A percentile compares a stretch with the other conserved stretches of the same genome.
phyloP scores from a whole-genome alignment of 53 echinoderm and acorn worm species.

The Luidia sarsii region DNA sequence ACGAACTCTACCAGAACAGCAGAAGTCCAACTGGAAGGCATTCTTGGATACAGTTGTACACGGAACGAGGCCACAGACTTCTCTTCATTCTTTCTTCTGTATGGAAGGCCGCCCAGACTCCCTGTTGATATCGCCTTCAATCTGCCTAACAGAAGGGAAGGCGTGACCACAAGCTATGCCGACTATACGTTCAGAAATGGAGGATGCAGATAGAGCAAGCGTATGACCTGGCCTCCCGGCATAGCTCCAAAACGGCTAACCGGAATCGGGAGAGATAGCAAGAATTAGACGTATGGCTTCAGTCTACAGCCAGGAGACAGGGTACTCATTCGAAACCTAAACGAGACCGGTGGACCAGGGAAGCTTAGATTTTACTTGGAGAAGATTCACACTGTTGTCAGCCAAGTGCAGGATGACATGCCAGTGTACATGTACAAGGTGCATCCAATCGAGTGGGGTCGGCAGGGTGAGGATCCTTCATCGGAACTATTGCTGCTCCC shows the following conservation, averaged over 20 bases:
- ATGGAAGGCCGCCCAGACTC: constrained; percentile 47
- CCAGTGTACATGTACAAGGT: constrained; percentile 54
- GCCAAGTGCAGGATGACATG: background rate
- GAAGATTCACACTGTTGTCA: constrained; percentile 23
- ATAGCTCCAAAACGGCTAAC: background rate
- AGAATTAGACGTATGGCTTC: constrained; percentile 6
- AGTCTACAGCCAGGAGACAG: constrained; percentile 40
- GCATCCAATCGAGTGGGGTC: constrained; percentile 38
- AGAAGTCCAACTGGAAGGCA: constrained; percentile 57
- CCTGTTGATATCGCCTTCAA: constrained; percentile 47
- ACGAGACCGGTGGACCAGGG: constrained; percentile 35
- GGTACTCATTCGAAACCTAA: constrained; percentile 49
- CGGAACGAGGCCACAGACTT: constrained; percentile 32
- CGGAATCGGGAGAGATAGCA: background rate
- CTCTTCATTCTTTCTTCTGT: constrained; percentile 60
- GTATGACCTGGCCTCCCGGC: constrained; percentile 34
- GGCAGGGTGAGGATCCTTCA: constrained; percentile 33
- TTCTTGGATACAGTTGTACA: constrained; percentile 52
- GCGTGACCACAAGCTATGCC: background rate
- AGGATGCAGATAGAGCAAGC: constrained; percentile 51
- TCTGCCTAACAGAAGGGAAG: background rate
- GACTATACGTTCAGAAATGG: constrained; percentile 43
- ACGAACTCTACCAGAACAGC: constrained; percentile 59
- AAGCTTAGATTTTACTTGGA: constrained; percentile 57
- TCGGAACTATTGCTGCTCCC: constrained; percentile 43